phyloP scores from a whole-genome alignment of 2,797 vertebrate species.

The Gadopsis marmoratus region DNA sequence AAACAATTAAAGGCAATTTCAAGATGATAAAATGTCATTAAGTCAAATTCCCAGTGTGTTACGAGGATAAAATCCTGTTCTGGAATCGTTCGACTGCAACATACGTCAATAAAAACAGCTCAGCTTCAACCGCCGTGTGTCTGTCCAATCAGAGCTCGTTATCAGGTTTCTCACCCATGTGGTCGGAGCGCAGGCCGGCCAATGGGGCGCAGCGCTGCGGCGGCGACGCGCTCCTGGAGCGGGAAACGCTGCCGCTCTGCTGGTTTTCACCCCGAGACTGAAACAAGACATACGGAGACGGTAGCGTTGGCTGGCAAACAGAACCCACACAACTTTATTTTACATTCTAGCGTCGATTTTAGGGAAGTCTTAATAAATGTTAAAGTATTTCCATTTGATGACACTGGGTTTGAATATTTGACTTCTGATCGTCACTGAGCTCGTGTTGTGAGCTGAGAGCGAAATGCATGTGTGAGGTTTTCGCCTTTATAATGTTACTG shows the following conservation, averaged over 20 bases:
- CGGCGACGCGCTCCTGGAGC: slow-evolving; percentile 62
- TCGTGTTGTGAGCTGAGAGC: no score
- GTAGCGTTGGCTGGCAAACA: not conserved
- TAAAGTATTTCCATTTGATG: not conserved
- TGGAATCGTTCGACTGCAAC: not conserved
- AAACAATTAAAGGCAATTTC: not conserved
- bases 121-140: not conserved
- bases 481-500: no score
- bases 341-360: no score
- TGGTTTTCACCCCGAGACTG: slow-evolving; percentile 72
- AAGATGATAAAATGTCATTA: not conserved
- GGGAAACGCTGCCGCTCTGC: slow-evolving; percentile 51
- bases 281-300: not conserved
- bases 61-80: not conserved
- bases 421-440: no score
- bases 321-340: not conserved
- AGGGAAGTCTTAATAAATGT: not conserved
- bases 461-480: no score
- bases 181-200: slow-evolving; percentile 50
- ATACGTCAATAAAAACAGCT: not conserved
- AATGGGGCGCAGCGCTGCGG: slow-evolving; percentile 42
- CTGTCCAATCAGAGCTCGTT: not conserved
- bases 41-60: not conserved
- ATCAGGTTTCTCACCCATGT: slow-evolving; percentile 48
- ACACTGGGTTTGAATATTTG: not conserved